Conservation (phyloP, 2,888 invertebrate genomes). For the Yponomeuta evonymella region DNA sequence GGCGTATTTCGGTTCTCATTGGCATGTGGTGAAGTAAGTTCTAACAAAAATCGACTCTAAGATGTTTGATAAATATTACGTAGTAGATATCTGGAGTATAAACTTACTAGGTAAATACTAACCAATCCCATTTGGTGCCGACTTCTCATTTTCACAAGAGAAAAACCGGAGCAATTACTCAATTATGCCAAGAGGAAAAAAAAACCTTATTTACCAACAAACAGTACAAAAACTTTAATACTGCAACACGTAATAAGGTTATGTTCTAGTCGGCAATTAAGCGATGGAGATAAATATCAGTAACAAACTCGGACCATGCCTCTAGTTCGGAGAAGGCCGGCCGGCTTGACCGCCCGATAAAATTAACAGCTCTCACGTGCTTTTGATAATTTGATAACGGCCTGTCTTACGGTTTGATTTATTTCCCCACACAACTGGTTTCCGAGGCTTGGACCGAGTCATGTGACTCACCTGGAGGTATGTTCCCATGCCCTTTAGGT, state of each 20-base stretch:
- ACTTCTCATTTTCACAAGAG: neutral
- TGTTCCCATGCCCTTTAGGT: conserved; percentile 55
- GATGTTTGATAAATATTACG: no score
- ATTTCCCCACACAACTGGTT: conserved; percentile 52
- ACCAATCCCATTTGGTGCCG: no score
- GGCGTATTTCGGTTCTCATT: no score
- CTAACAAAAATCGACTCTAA: no score
- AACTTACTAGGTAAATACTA: no score
- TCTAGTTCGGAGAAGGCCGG: conserved; percentile 34
- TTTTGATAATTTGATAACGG: conserved; percentile 74
- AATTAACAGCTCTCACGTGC: conserved; percentile 69
- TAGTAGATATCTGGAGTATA: no score
- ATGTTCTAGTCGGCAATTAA: conserved; percentile 68
- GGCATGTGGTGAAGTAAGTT: no score
- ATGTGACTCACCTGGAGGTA: conserved; percentile 42
- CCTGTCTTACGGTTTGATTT: conserved; percentile 58
- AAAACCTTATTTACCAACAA: neutral
- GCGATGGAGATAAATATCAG: conserved; percentile 51
- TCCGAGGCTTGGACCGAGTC: conserved; percentile 12
- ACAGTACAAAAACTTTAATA: neutral
- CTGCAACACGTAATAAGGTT: conserved; percentile 34
- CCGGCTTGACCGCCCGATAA: conserved; percentile 55
- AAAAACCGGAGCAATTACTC: neutral
- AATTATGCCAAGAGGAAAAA: neutral
- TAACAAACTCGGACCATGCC: conserved; percentile 49